These are phyloP conservation scores for Drosophila tropicalis DNA, from an alignment of 1,140 invertebrate genomes.

Conservation along the genomic window DNA sequence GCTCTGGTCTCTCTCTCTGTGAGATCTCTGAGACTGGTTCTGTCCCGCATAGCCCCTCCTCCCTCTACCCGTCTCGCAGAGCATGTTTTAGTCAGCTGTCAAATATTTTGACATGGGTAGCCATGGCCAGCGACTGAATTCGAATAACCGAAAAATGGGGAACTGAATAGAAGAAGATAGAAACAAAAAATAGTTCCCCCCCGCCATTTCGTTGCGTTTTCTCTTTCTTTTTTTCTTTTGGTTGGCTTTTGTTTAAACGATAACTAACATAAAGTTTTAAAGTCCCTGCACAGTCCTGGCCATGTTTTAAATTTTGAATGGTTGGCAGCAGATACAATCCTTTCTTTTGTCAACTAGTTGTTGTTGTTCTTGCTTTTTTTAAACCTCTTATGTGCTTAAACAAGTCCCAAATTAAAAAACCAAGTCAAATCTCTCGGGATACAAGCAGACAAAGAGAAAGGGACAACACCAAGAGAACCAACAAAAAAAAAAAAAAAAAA, in stretches of 20 bases:
- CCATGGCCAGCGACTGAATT: conserved; percentile 69
- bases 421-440: conserved; percentile 13
- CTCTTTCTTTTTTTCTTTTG: conserved; percentile 11
- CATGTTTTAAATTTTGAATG: conserved; percentile 2
- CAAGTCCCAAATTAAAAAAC: conserved; percentile 21
- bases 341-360: conserved; percentile 14
- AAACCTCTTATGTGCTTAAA: conserved; percentile 22
- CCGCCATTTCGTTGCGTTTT: conserved; percentile 42
- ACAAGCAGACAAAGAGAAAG: conserved; percentile 7
- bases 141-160: conserved; percentile 63
- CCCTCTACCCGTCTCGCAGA: conserved; percentile 52
- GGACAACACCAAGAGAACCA: neutral
- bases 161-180: conserved; percentile 39
- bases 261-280: conserved; percentile 73
- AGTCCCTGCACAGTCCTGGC: conserved; percentile 9
- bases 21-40: conserved; percentile 25
- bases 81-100: conserved; percentile 83
- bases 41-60: conserved; percentile 9
- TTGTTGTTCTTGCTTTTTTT: conserved; percentile 2
- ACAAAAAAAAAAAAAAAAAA: neutral
- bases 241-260: conserved; percentile 65
- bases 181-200: conserved; percentile 33
- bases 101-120: conserved; percentile 83
- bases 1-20: conserved; percentile 14
- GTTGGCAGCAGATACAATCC: neutral